Conservation (phyloP, 1,140 invertebrate genomes). For the Nixonia krombeini region DNA sequence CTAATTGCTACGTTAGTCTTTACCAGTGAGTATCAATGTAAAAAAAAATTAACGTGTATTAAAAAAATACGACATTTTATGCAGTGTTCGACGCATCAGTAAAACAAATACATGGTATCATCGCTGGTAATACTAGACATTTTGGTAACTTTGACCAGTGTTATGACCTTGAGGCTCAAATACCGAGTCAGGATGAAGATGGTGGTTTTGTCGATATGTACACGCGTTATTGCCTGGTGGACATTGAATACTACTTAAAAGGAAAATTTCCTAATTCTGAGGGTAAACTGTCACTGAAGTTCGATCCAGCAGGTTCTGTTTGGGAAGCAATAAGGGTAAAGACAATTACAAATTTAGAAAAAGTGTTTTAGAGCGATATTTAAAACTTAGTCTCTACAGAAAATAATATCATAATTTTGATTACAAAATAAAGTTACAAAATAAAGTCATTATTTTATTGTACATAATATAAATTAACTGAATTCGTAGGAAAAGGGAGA, state of each 20-base stretch:
- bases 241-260: constrained; percentile 35
- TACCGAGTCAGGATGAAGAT: background rate
- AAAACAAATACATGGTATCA: constrained; percentile 46
- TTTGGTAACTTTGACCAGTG: constrained; percentile 55
- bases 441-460: no score
- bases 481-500: constrained; percentile 54
- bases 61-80: no score
- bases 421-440: no score
- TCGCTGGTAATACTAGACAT: constrained; percentile 48
- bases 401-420: no score
- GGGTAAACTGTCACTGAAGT: constrained; percentile 35
- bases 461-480: no score
- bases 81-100: constrained; percentile 52
- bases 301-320: constrained; percentile 48
- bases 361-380: constrained; percentile 1
- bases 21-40: no score
- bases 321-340: constrained; percentile 61
- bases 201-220: constrained; percentile 20
- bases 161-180: constrained; percentile 23
- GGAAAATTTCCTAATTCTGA: constrained; percentile 13
- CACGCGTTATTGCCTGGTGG: constrained; percentile 59
- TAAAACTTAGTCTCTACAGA: no score
- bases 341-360: background rate
- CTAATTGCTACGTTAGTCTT: no score
- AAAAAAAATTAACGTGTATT: no score